Evolutionary conservation across 2,888 invertebrate genomes (phyloP).

Genomic region (Epinotia brunnichana): DNA sequence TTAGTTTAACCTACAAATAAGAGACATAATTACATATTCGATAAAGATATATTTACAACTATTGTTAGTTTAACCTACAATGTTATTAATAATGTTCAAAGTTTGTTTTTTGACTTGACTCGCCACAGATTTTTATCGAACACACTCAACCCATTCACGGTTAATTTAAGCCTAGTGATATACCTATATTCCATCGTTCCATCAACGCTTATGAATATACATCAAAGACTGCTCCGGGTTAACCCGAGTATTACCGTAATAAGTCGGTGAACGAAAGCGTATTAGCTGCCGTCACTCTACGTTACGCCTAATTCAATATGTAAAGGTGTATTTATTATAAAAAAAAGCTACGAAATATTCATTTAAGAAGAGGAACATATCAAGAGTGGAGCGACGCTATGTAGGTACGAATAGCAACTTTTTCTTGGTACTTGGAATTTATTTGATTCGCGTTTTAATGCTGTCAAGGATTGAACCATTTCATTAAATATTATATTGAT

Average conservation of each 20-base stretch:
- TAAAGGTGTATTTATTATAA: neutral
- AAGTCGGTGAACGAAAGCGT: constrained; percentile 29
- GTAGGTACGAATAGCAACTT: constrained; percentile 6
- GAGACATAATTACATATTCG: too few relatives aligned
- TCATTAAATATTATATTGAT: too few relatives aligned
- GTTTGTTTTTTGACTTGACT: neutral
- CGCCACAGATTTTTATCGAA: neutral
- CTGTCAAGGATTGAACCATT: too few relatives aligned
- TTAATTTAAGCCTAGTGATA: constrained; percentile 8
- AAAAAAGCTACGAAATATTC: constrained; percentile 15
- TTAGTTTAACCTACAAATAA: neutral
- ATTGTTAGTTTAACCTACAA: neutral
- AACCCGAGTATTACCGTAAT: constrained; percentile 25
- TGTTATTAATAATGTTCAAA: neutral
- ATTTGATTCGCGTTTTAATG: too few relatives aligned
- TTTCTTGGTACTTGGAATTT: neutral
- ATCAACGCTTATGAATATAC: constrained; percentile 25
- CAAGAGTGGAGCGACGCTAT: too few relatives aligned
- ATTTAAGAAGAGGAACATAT: too few relatives aligned
- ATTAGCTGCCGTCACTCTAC: constrained; percentile 29
- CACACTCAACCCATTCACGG: neutral
- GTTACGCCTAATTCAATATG: constrained; percentile 30
- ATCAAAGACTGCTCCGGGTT: constrained; percentile 26
- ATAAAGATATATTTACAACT: neutral
- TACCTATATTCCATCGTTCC: neutral